Percentiles rank a stretch among this genome's conserved stretches.
These are phyloP conservation scores for Pongo pygmaeus DNA, from an alignment of 2,113 vertebrate species.

Conservation along the genomic window DNA sequence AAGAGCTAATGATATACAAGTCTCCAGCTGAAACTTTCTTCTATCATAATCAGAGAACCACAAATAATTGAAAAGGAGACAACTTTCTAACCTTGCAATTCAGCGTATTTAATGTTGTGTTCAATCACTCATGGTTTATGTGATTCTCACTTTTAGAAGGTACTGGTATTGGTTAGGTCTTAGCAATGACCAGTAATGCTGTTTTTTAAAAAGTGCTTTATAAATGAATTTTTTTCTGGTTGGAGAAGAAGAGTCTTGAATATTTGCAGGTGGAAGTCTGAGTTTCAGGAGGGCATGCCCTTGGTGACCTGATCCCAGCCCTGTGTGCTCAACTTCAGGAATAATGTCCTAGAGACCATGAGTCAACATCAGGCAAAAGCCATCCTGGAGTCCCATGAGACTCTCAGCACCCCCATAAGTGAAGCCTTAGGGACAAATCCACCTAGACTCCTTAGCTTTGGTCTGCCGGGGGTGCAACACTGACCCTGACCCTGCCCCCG, in stretches of 20 bases:
- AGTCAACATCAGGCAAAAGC: background rate
- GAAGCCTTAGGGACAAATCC: background rate
- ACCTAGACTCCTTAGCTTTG: background rate
- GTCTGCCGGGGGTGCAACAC: accelerated
- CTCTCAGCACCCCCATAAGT: too few species aligned
- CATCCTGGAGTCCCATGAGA: background rate
- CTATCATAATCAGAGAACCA: background rate
- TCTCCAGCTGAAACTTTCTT: background rate
- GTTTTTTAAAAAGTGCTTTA: background rate
- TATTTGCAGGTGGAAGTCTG: background rate
- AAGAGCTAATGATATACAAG: background rate
- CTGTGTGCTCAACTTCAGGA: background rate
- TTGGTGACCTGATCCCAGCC: background rate
- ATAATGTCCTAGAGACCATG: background rate
- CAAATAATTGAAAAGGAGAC: background rate
- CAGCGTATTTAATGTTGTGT: background rate
- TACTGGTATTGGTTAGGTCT: background rate
- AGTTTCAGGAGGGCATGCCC: background rate
- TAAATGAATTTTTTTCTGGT: background rate
- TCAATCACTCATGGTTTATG: background rate
- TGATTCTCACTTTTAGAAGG: background rate
- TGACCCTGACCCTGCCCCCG: background rate
- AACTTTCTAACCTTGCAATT: background rate
- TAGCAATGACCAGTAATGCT: background rate
- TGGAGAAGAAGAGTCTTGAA: background rate